phyloP scores from a whole-genome alignment of 1,140 invertebrate genomes.

The Wasmannia auropunctata region DNA sequence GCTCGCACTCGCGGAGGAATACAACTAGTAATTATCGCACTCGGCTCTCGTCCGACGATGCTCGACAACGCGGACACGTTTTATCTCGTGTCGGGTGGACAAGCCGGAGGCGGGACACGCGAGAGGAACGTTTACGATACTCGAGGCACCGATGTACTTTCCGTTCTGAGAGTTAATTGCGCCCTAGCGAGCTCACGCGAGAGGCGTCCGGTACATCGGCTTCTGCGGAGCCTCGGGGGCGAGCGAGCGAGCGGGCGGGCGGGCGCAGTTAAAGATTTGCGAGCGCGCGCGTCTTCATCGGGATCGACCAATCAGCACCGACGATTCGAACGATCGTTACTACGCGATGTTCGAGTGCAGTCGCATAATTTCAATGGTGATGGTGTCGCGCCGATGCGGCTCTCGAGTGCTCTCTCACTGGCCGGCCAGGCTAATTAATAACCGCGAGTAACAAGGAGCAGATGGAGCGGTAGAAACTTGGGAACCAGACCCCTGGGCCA shows the following conservation, averaged over 20 bases:
- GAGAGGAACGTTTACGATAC: constrained; percentile 58
- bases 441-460: constrained; percentile 83
- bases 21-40: constrained; percentile 67
- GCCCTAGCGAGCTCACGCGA: constrained; percentile 50
- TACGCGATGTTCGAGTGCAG: background rate
- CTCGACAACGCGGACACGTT: constrained; percentile 59
- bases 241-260: no score
- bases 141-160: constrained; percentile 20
- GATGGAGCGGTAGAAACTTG: constrained; percentile 77
- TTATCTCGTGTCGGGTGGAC: constrained; percentile 62
- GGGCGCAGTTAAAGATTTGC: constrained; percentile 25
- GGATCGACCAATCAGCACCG: background rate
- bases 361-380: background rate
- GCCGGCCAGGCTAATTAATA: constrained; percentile 83
- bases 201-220: constrained; percentile 10
- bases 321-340: constrained; percentile 6
- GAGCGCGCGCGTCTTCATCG: constrained; percentile 15
- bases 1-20: constrained; percentile 34
- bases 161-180: constrained; percentile 65
- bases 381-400: background rate
- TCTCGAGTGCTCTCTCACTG: constrained; percentile 16
- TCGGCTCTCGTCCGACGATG: constrained; percentile 28
- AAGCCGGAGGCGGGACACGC: constrained; percentile 51
- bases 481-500: constrained; percentile 43
- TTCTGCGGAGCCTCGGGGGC: constrained; percentile 12